Percentiles rank a stretch among this genome's conserved stretches.
Conservation (phyloP, 2,797 vertebrate genomes). For the Acestrorhynchus altus region DNA sequence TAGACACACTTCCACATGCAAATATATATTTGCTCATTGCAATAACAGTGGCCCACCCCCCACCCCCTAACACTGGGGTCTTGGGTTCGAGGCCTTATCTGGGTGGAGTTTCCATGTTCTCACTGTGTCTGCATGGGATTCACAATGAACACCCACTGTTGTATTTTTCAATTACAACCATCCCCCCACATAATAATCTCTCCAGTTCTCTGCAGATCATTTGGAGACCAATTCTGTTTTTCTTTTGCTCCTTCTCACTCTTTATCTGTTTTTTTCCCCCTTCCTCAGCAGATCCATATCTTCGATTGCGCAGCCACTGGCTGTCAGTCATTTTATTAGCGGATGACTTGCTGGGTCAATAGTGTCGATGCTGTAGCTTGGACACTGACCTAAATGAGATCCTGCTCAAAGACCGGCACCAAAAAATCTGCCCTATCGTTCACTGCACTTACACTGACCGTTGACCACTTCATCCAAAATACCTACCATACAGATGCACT, state of each 20-base stretch:
- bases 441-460: background rate
- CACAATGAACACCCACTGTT: conserved; percentile 40
- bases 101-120: no score
- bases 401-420: conserved; percentile 60
- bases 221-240: conserved; percentile 60
- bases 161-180: conserved; percentile 67
- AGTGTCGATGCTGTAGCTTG: conserved; percentile 73
- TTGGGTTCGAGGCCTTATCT: no score
- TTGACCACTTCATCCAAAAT: background rate
- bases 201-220: conserved; percentile 60
- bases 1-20: background rate
- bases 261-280: background rate
- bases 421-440: conserved; percentile 59
- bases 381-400: conserved; percentile 74
- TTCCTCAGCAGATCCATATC: conserved; percentile 72
- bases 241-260: conserved; percentile 59
- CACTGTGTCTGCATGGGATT: no score
- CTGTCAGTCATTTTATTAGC: conserved; percentile 82
- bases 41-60: no score
- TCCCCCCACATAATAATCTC: conserved; percentile 58
- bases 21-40: no score
- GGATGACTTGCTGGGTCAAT: conserved; percentile 75
- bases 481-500: background rate
- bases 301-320: conserved; percentile 75
- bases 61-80: no score